These are phyloP conservation scores for Scaeva pyrastri DNA, from an alignment of 2,888 invertebrate species.

Conservation along the genomic window DNA sequence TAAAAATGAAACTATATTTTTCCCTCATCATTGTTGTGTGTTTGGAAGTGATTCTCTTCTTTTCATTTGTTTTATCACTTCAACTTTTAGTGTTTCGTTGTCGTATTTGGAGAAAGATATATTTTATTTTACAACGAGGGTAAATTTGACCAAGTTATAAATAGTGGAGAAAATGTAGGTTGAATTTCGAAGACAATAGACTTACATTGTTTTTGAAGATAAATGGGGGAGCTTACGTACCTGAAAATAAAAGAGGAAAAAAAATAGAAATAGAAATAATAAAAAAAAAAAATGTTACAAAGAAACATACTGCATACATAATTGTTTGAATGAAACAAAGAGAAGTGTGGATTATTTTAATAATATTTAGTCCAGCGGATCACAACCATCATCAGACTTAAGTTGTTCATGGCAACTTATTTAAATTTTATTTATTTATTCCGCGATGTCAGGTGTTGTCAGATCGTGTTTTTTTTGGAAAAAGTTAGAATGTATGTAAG, in stretches of 20 bases:
- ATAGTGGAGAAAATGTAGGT: conserved; percentile 19
- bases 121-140: conserved; percentile 28
- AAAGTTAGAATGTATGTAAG: too few species aligned
- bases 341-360: background rate
- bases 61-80: conserved; percentile 38
- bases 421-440: background rate
- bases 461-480: too few species aligned
- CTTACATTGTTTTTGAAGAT: conserved; percentile 48
- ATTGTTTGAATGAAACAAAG: background rate
- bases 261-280: background rate
- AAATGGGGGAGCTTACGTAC: conserved; percentile 54
- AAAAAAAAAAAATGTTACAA: conserved; percentile 4
- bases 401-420: background rate
- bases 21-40: conserved; percentile 28
- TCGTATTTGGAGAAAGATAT: conserved; percentile 36
- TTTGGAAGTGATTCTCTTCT: conserved; percentile 32
- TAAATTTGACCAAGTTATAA: conserved; percentile 33
- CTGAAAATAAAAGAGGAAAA: conserved; percentile 48
- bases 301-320: conserved; percentile 1
- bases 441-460: background rate
- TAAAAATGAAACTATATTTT: conserved; percentile 15
- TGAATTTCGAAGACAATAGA: conserved; percentile 36
- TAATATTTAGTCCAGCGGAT: background rate
- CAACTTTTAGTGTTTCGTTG: conserved; percentile 26
- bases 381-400: too few species aligned